Base-by-base conservation (phyloP, 2,888 invertebrate species). In the Azorinus chamasolen region DNA sequence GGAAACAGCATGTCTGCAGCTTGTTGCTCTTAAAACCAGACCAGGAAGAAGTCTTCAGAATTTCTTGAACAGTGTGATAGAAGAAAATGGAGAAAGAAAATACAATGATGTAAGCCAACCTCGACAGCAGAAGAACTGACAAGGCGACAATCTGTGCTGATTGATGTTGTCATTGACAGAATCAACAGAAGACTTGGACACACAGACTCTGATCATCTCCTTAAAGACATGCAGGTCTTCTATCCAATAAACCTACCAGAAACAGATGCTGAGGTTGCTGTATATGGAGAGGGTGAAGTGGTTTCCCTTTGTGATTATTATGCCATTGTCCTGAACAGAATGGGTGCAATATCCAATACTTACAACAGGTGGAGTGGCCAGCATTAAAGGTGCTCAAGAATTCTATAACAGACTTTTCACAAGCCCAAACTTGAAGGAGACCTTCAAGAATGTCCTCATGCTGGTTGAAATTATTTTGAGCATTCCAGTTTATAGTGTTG, bases 201-300 rank as follows among this genome's bases (percentile, higher is more conserved):
- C 66, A 55, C 74, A 18, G 78, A 79, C 32, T 61, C 62, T 20
- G 32, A 41, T 32, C 43, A 45, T 12, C 54, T 74, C 8, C 18
- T 79, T 48, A 66, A 51, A 32, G 46, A 45, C 48, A 79, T 79
- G 79, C 79, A 79, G 50, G 48, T 75, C 39, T 79, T 79, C 58
- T 79, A 54, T 41, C 74, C 70, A 46, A 65, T 66, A 14, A 74
- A 79, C 58, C 63, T 75, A 16, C 79, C 74, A 5, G 70, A 51
- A 25, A 68, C 62, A 25, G 45, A 72, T 14, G 53, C 53, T 27
- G 50, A 59, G 41, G 32, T 8, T 14, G 66, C 57, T n/a, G 58
- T 66, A n/a, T 48, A 50, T 65, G 66, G 66, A 50, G 57, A 55
- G 24, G 24, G 46, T 5, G 32, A 27, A n/a, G 4, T 63, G 1